Conservation (phyloP, 2,888 invertebrate genomes). For the Nephrotoma guestfalica region DNA sequence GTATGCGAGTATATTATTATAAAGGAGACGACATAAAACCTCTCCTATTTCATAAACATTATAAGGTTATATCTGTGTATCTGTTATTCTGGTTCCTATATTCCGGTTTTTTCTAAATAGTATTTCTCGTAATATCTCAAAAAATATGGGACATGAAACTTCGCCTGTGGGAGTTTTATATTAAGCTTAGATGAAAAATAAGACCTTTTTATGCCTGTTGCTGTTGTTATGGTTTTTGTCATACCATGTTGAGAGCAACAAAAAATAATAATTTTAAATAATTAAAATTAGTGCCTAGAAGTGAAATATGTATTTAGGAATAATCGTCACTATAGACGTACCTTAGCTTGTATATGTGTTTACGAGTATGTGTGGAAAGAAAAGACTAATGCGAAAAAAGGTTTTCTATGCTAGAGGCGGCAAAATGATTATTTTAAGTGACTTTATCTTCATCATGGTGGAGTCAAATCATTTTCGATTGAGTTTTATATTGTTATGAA, state of each 20-base stretch:
- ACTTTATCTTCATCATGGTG: too few species aligned
- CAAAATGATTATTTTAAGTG: too few species aligned
- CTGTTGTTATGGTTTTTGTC: neutral
- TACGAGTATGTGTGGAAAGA: too few species aligned
- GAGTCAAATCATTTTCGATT: too few species aligned
- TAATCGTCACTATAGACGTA: neutral
- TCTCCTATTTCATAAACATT: neutral
- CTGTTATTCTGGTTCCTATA: neutral
- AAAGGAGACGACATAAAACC: neutral
- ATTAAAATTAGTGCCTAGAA: neutral
- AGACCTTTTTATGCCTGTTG: neutral
- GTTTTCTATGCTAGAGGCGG: too few species aligned
- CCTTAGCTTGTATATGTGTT: neutral
- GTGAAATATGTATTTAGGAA: neutral
- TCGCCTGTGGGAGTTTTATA: neutral
- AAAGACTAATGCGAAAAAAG: too few species aligned
- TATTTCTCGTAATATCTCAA: neutral
- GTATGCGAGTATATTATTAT: neutral
- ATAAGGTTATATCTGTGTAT: neutral
- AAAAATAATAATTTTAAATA: neutral
- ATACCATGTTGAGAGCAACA: neutral
- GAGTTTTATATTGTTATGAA: too few species aligned
- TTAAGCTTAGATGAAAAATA: neutral
- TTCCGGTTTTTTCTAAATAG: neutral
- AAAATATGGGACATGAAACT: neutral